Evolutionary conservation across 92 coral and sea anemone species (phyloP).

Genomic region (Epizoanthus scotinus): DNA sequence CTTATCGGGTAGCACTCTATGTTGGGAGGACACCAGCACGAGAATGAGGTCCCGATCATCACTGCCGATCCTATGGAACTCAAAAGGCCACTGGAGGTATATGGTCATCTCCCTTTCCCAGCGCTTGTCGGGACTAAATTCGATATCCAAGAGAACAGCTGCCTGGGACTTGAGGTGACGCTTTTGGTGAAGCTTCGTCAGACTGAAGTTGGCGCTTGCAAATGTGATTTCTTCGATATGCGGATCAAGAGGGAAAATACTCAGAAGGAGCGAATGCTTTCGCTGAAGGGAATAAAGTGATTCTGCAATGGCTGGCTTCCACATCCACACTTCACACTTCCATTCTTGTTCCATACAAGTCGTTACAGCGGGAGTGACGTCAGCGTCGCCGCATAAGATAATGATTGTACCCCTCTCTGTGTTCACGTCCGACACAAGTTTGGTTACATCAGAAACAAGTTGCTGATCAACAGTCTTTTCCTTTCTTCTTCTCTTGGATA

Average conservation of each 20-base stretch:
- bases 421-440: neutral
- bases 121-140: neutral
- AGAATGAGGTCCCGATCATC: constrained; percentile 7
- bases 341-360: neutral
- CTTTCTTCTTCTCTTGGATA: neutral
- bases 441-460: constrained; percentile 13
- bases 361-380: constrained; percentile 16
- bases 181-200: neutral
- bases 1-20: neutral
- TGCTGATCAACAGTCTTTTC: constrained; percentile 27
- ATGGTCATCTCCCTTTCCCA: constrained; percentile 14
- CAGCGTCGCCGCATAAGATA: constrained; percentile 23
- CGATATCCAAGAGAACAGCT: neutral
- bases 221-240: neutral
- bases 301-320: constrained; percentile 4
- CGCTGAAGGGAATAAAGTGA: neutral
- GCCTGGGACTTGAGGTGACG: constrained; percentile 32
- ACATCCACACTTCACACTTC: constrained; percentile 35
- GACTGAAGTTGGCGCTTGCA: neutral
- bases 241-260: neutral
- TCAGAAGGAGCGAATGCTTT: neutral
- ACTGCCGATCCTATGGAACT: neutral
- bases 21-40: constrained; percentile 14
- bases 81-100: constrained; percentile 19
- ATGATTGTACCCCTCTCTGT: neutral